Percentiles rank a stretch among this genome's conserved stretches.
Evolutionary conservation across 2,888 invertebrate species (phyloP).

Genomic region (Geophilus truncorum): DNA sequence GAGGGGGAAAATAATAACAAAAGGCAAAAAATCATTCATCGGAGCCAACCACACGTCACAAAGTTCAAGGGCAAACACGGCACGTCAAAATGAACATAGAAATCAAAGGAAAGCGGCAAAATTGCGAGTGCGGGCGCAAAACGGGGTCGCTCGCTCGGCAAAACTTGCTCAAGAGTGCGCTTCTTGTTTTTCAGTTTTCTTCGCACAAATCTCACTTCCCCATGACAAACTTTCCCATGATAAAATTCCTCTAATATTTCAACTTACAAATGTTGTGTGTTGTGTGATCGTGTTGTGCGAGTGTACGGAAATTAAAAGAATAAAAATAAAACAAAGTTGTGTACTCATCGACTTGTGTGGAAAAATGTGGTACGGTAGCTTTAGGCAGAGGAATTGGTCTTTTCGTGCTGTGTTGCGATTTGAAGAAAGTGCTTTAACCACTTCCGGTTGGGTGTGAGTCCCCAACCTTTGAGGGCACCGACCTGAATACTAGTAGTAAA

Average conservation of each 20-base stretch:
- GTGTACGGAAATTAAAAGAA: not conserved
- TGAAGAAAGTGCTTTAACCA: too few relatives aligned
- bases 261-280: not conserved
- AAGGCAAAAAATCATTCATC: slow-evolving; percentile 25
- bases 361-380: not conserved
- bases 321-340: not conserved
- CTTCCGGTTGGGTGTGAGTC: too few relatives aligned
- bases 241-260: not conserved
- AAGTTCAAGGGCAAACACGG: not conserved
- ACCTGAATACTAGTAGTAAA: too few relatives aligned
- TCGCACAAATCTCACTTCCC: too few relatives aligned
- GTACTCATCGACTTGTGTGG: not conserved
- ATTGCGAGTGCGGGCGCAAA: not conserved
- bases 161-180: too few relatives aligned
- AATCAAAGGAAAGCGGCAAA: not conserved
- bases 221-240: not conserved
- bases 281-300: not conserved
- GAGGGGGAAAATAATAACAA: slow-evolving; percentile 12
- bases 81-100: not conserved
- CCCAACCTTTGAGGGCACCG: too few relatives aligned
- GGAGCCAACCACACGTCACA: not conserved
- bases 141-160: not conserved
- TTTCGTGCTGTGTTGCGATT: too few relatives aligned
- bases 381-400: not conserved
- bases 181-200: too few relatives aligned